phyloP scores from a whole-genome alignment of 2,797 vertebrate genomes.

The Tragopan temminckii region DNA sequence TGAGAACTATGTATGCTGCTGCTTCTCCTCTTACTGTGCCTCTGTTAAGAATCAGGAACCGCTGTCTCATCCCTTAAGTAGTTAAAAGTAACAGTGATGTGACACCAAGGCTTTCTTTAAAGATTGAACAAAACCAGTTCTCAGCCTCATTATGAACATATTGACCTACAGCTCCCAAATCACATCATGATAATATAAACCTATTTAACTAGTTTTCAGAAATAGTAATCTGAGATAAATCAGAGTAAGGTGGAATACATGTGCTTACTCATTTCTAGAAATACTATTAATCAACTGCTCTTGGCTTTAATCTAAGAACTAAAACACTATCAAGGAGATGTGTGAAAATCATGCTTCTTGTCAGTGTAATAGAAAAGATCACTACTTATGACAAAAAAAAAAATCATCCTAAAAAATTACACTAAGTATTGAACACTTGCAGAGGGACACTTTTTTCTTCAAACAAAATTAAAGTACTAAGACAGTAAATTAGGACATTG shows the following conservation, averaged over 20 bases:
- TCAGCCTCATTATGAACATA: background rate
- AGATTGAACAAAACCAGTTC: background rate
- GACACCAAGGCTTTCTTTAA: background rate
- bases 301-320: background rate
- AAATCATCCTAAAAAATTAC: background rate
- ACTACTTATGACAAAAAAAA: background rate
- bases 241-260: background rate
- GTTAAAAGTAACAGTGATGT: background rate
- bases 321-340: background rate
- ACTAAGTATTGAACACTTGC: background rate
- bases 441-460: background rate
- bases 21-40: background rate
- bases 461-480: background rate
- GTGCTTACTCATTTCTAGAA: background rate
- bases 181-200: background rate
- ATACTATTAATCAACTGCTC: background rate
- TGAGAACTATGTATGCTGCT: background rate
- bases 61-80: background rate
- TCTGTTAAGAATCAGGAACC: background rate
- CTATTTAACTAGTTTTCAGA: background rate
- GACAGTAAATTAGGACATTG: background rate
- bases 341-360: background rate
- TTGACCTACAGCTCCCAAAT: background rate
- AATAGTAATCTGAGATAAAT: background rate
- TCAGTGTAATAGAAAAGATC: background rate